Evolutionary conservation across 2,888 invertebrate species (phyloP).

Genomic region (Eucriotettix oculatus): DNA sequence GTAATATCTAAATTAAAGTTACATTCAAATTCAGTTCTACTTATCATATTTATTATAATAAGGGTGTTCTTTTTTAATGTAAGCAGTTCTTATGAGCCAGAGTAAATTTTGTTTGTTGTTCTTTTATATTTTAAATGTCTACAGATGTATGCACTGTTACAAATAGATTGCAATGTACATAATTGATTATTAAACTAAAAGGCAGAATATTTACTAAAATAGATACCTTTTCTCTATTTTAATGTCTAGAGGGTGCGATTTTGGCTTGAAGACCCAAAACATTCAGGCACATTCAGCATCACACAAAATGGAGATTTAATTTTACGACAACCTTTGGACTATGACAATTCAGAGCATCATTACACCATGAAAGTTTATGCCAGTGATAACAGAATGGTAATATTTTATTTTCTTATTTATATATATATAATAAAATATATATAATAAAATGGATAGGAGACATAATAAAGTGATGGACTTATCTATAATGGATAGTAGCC

Average conservation of each 20-base stretch:
- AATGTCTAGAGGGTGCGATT: conserved; percentile 45
- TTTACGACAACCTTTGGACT: conserved; percentile 58
- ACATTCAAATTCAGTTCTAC: too few species aligned
- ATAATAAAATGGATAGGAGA: neutral
- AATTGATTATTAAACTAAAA: too few species aligned
- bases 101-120: too few species aligned
- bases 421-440: neutral
- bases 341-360: conserved; percentile 44
- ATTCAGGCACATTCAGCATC: conserved; percentile 49
- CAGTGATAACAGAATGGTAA: conserved; percentile 58
- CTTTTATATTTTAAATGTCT: too few species aligned
- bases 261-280: conserved; percentile 45
- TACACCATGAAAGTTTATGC: conserved; percentile 68
- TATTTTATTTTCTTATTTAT: neutral
- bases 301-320: conserved; percentile 66
- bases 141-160: too few species aligned
- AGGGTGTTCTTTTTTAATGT: too few species aligned
- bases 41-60: too few species aligned
- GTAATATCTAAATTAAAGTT: too few species aligned
- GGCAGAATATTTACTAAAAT: too few species aligned
- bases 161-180: too few species aligned
- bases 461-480: neutral
- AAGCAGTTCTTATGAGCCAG: too few species aligned
- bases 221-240: neutral
- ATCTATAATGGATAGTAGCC: conserved; percentile 67